Evolutionary conservation across 2,797 vertebrate species (phyloP).

Genomic region (Odontamblyopus lacepedii): DNA sequence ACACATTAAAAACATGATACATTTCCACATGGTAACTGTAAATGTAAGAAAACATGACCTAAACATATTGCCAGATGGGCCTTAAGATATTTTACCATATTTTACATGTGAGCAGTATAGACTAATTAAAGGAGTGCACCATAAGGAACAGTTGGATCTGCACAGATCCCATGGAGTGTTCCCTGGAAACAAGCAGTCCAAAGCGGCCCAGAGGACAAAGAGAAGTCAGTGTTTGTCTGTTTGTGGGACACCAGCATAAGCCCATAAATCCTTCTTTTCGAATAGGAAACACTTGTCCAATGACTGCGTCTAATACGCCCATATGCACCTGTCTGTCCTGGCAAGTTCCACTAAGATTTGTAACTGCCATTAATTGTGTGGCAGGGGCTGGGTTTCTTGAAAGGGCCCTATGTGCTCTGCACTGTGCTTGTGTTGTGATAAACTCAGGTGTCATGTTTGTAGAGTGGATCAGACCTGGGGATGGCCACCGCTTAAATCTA

Average conservation of each 20-base stretch:
- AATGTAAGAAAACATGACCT: not conserved
- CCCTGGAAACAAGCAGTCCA: conserved; percentile 78
- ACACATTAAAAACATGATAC: not conserved
- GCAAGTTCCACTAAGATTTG: not conserved
- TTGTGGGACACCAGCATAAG: conserved; percentile 90
- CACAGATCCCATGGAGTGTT: conserved; percentile 46
- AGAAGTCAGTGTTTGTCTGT: conserved; percentile 93
- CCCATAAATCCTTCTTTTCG: conserved; percentile 63
- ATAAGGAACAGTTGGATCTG: conserved; percentile 24
- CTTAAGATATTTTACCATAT: conserved; percentile 11
- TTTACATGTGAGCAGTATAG: conserved; percentile 35
- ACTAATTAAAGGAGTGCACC: conserved; percentile 44
- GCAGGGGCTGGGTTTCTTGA: not conserved
- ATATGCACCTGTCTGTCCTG: conserved; percentile 85
- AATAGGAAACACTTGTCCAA: conserved; percentile 87
- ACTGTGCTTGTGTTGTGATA: not conserved
- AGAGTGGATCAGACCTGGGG: conserved; percentile 62
- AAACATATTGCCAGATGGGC: not conserved
- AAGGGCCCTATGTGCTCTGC: not conserved
- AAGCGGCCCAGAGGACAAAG: conserved; percentile 89
- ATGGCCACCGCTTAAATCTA: conserved; percentile 72
- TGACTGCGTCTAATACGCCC: conserved; percentile 92
- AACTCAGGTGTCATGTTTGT: conserved; percentile 25
- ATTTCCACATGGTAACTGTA: not conserved
- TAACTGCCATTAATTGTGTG: not conserved